phyloP scores from a whole-genome alignment of 1,140 invertebrate genomes.

The Drosophila pruinosa region DNA sequence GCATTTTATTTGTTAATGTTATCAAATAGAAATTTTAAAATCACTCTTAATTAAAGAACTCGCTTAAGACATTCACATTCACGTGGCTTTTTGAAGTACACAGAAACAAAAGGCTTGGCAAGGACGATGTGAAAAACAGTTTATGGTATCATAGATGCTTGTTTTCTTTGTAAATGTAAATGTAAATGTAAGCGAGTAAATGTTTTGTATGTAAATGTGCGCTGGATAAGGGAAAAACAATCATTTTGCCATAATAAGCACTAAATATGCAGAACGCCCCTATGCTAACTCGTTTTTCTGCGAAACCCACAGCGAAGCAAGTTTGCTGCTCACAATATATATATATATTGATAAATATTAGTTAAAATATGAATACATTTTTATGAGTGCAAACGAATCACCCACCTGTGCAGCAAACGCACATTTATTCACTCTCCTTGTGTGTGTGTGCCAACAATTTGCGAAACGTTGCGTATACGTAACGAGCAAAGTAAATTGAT shows the following conservation, averaged over 20 bases:
- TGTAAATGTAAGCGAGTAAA: not conserved
- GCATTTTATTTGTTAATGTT: not conserved
- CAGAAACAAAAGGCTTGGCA: not conserved
- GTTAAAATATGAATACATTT: slow-evolving; percentile 79
- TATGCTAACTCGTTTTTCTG: slow-evolving; percentile 36
- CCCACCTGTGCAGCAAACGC: slow-evolving; percentile 28
- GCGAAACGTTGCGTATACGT: slow-evolving; percentile 69
- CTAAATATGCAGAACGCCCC: slow-evolving; percentile 74
- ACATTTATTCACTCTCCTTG: not conserved
- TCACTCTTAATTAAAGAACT: slow-evolving; percentile 1
- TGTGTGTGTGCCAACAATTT: slow-evolving; percentile 49
- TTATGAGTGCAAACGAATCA: slow-evolving; percentile 21
- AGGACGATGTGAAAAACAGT: not conserved
- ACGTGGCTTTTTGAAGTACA: not conserved
- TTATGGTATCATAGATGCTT: not conserved
- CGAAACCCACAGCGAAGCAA: not conserved
- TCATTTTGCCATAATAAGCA: slow-evolving; percentile 78
- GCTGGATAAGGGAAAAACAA: slow-evolving; percentile 28
- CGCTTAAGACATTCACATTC: not conserved
- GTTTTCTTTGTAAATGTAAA: not conserved
- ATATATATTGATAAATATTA: slow-evolving; percentile 71
- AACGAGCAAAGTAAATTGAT: slow-evolving; percentile 76
- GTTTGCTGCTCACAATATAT: no score
- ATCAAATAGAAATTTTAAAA: not conserved
- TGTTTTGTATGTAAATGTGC: slow-evolving; percentile 28